A percentile compares a stretch with the other conserved stretches of the same genome.
These are phyloP conservation scores for Trachelipus rathkii DNA, from an alignment of 1,140 invertebrate genomes.

Conservation along the genomic window DNA sequence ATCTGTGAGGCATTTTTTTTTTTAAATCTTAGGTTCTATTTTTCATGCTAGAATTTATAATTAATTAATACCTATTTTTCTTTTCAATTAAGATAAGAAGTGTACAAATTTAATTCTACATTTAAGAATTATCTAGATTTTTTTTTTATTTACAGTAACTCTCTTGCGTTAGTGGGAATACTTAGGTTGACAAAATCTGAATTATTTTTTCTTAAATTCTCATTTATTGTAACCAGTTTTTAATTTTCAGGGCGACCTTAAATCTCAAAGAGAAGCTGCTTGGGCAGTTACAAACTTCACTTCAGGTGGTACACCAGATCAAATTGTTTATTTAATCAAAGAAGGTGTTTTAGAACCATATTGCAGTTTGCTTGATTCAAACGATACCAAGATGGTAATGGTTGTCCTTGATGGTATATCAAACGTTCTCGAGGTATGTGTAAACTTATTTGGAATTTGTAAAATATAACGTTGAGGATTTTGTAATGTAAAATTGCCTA, in stretches of 20 bases:
- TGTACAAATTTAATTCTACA: not conserved
- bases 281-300: conserved; percentile 79
- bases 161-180: not conserved
- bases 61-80: not conserved
- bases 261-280: conserved; percentile 72
- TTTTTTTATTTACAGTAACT: not conserved
- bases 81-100: not conserved
- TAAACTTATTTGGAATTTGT: not conserved
- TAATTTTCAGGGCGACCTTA: conserved; percentile 66
- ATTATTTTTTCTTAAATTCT: too few species aligned
- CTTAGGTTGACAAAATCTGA: too few species aligned
- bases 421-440: conserved; percentile 58
- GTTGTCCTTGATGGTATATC: conserved; percentile 62
- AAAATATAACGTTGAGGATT: too few species aligned
- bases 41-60: too few species aligned
- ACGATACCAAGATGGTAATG: conserved; percentile 59
- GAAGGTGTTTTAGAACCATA: conserved; percentile 55
- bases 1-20: too few species aligned
- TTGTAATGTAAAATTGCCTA: too few species aligned
- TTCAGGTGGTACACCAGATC: conserved; percentile 65
- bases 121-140: too few species aligned
- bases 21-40: too few species aligned
- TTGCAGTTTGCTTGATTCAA: conserved; percentile 56
- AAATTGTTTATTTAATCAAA: conserved; percentile 63
- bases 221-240: too few species aligned